phyloP scores from a whole-genome alignment of 2,888 invertebrate species.

The Nebria brevicollis region DNA sequence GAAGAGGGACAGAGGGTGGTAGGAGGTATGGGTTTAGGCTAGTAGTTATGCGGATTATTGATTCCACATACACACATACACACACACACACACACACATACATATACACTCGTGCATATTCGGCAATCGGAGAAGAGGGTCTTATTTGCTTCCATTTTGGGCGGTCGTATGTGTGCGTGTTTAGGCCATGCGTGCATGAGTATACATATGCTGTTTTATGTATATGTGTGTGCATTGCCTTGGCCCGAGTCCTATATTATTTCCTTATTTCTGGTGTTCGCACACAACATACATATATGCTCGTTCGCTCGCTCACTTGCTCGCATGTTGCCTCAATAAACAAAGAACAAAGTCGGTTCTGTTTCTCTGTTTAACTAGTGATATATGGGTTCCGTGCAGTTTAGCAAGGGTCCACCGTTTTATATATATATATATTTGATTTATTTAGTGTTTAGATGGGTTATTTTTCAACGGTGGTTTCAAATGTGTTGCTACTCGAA shows the following conservation, averaged over 20 bases:
- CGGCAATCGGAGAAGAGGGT: constrained; percentile 2
- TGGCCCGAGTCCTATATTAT: background rate
- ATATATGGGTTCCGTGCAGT: background rate
- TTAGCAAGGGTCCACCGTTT: constrained; percentile 1
- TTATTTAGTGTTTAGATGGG: background rate
- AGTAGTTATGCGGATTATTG: constrained; percentile 55
- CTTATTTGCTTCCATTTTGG: constrained; percentile 9
- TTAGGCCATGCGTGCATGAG: background rate
- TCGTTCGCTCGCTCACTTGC: background rate
- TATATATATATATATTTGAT: background rate
- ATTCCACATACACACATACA: constrained; percentile 46
- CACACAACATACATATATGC: background rate
- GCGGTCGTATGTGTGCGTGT: constrained; percentile 10
- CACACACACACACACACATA: background rate
- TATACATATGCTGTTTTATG: background rate
- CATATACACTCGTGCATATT: background rate
- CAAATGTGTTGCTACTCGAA: background rate
- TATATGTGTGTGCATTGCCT: constrained; percentile 7
- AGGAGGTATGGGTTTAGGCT: constrained; percentile 44
- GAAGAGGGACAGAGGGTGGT: background rate
- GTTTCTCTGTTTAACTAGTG: background rate
- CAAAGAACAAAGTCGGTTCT: background rate
- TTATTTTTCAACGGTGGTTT: background rate
- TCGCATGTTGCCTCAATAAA: background rate
- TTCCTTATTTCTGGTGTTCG: background rate